Evolutionary conservation across 1,140 invertebrate species (phyloP).

Genomic region (Musca domestica): DNA sequence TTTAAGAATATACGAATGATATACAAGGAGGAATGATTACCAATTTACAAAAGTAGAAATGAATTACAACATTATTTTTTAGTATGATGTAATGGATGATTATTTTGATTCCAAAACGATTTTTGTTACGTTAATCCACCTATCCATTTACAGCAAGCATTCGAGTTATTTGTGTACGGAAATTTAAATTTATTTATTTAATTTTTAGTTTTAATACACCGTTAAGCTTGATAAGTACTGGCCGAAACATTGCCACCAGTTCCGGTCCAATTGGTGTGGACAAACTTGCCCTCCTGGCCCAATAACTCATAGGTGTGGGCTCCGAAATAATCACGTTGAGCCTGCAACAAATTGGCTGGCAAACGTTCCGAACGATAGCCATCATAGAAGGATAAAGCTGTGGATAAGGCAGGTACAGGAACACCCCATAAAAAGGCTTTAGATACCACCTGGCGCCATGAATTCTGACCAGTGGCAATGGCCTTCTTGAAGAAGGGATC

Average conservation of each 20-base stretch:
- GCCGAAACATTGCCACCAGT: conserved; percentile 95
- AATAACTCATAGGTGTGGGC: conserved; percentile 97
- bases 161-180: conserved; percentile 37
- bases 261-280: conserved; percentile 99
- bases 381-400: conserved; percentile 96
- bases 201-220: no score
- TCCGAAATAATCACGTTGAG: conserved; percentile 98
- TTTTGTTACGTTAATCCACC: no score
- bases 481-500: conserved; percentile 93
- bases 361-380: conserved; percentile 80
- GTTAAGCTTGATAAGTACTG: conserved; percentile 87
- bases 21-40: no score
- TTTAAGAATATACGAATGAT: no score
- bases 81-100: neutral
- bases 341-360: conserved; percentile 93
- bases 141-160: neutral
- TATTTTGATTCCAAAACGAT: neutral
- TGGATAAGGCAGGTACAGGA: conserved; percentile 87
- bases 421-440: conserved; percentile 74
- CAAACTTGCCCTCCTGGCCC: conserved; percentile 80
- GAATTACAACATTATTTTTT: no score
- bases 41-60: no score
- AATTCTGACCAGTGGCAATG: conserved; percentile 74
- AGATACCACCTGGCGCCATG: conserved; percentile 68
- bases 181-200: no score